phyloP scores from a whole-genome alignment of 2,888 invertebrate genomes.

The Eupithecia subumbrata region DNA sequence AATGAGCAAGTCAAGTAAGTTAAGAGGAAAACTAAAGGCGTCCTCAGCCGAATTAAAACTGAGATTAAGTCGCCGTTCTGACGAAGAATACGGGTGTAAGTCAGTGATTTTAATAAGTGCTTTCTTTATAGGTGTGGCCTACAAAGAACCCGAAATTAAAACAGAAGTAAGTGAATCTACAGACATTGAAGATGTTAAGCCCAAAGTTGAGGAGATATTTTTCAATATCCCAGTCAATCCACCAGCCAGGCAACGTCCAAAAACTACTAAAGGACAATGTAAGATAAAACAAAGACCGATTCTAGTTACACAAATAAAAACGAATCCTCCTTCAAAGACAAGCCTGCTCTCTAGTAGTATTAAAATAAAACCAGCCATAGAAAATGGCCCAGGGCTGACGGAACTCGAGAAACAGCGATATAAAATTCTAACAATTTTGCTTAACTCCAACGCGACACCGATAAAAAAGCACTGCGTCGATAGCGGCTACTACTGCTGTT shows the following conservation, averaged over 20 bases:
- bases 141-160: constrained; percentile 18
- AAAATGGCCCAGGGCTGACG: not conserved
- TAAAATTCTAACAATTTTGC: constrained; percentile 50
- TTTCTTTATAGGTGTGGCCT: constrained; percentile 33
- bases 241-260: not conserved
- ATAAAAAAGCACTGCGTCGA: constrained; percentile 49
- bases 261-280: not conserved
- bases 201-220: not conserved
- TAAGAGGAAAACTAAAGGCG: not conserved
- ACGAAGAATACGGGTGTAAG: not conserved
- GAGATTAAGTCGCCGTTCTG: not conserved
- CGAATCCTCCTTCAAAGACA: not conserved
- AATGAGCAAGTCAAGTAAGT: not conserved
- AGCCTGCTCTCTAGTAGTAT: not conserved
- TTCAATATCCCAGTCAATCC: not conserved
- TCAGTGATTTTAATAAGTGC: constrained; percentile 1
- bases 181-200: constrained; percentile 9
- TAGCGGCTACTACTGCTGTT: constrained; percentile 61
- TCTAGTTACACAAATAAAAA: not conserved
- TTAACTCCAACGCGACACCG: constrained; percentile 57
- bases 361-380: not conserved
- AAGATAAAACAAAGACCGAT: not conserved
- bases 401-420: constrained; percentile 34
- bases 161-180: constrained; percentile 7
- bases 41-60: not conserved